Evolutionary conservation across 2,113 vertebrate genomes (phyloP), one percentile per base, ranked within the genome.

Genomic region (Pterocles orientalis): DNA sequence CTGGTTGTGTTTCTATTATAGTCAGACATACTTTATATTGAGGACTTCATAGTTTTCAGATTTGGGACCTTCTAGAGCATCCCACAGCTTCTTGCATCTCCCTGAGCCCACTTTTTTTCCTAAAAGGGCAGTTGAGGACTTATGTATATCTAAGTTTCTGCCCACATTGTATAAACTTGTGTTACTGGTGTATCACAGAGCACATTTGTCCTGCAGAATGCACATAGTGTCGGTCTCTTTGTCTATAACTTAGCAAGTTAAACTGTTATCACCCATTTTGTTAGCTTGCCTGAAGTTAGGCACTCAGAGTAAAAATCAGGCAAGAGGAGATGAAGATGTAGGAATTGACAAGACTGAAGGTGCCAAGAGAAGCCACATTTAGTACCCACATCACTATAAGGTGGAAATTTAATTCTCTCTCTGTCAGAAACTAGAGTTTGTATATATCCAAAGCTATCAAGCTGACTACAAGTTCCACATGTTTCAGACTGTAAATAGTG

Each of bases 401-500:
- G 31, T 25, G 47, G 70, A 80, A 96, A 94, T 93, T 33, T 43
- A 90, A 86, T 84, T 91, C 48, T 68, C 47, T 89, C 23, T 70
- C 60, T 87, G 21, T 45, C 48, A 33, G 60, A 47, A 11, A 43
- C 21, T 80, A 39, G 18, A 77, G 33, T 80, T 88, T 83, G 56
- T 54, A 25, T 83, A 61, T 61, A 90, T 21, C 41, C 92, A 41
- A 79, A 73, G 21, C 23, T 66, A 82, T 72, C 78, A 58, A 66
- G 33, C 20, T 86, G 62, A 70, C 91, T 92, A 84, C 60, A 71
- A 93, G 53, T 70, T 91, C 65, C 81, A 87, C 10, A 2, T 88
- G 51, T 91, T 95, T 93, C 60, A 79, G 47, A 94, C 72, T 89
- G 83, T 86, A 90, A 81, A 62, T 83, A 89, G 85, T 85, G 80